These are phyloP conservation scores for Pao palembangensis DNA, from an alignment of 2,113 vertebrate genomes.

Conservation along the genomic window DNA sequence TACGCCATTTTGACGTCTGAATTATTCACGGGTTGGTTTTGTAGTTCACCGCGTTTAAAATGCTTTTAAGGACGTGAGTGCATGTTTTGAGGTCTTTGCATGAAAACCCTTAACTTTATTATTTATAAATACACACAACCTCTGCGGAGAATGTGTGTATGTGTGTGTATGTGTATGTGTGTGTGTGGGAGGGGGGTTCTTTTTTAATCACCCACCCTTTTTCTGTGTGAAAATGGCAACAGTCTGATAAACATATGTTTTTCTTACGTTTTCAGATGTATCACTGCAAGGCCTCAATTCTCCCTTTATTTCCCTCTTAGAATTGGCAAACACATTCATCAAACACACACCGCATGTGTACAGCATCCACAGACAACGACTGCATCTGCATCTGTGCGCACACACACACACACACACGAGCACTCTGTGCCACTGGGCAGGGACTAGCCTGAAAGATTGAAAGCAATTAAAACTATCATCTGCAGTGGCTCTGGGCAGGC, in stretches of 20 bases:
- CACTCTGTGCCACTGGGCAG: constrained; percentile 76
- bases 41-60: constrained; percentile 57
- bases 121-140: constrained; percentile 57
- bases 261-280: constrained; percentile 41
- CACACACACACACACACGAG: constrained; percentile 47
- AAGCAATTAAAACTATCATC: constrained; percentile 88
- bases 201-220: neutral
- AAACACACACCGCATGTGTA: constrained; percentile 56
- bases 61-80: constrained; percentile 68
- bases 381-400: constrained; percentile 27
- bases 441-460: constrained; percentile 84
- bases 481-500: constrained; percentile 82
- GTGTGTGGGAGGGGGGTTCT: neutral
- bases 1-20: constrained; percentile 54
- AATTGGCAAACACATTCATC: constrained; percentile 63
- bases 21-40: constrained; percentile 71
- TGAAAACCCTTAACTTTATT: constrained; percentile 63
- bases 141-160: constrained; percentile 3
- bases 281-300: constrained; percentile 57
- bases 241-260: constrained; percentile 40
- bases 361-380: constrained; percentile 46
- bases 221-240: neutral
- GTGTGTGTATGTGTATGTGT: neutral
- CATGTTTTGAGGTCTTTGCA: constrained; percentile 69
- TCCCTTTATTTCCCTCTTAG: constrained; percentile 49